Evolutionary conservation across 1,140 invertebrate genomes (phyloP).

Genomic region (Drosophila orena): DNA sequence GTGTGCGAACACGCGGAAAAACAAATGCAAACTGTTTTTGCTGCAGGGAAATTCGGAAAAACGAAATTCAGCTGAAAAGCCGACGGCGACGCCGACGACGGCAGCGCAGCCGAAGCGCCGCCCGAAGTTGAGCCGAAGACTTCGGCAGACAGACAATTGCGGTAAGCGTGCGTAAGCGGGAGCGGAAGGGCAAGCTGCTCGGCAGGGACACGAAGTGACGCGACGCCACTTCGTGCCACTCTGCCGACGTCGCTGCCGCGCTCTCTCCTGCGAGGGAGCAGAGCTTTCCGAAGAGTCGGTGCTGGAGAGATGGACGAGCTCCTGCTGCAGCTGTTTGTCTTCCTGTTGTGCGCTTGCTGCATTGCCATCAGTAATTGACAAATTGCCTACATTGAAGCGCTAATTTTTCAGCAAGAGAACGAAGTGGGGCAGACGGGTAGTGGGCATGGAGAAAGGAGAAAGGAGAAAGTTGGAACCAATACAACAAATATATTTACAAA

Average conservation of each 20-base stretch:
- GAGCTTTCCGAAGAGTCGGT: constrained; percentile 20
- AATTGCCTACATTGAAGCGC: constrained; percentile 46
- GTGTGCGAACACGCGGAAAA: constrained; percentile 85
- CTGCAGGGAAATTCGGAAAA: constrained; percentile 59
- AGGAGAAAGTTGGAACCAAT: background rate
- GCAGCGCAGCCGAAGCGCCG: constrained; percentile 20
- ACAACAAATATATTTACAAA: background rate
- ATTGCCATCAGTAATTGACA: constrained; percentile 46
- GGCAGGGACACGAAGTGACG: background rate
- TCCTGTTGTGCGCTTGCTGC: constrained; percentile 27
- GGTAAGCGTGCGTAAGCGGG: constrained; percentile 39
- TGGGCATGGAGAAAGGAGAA: no score
- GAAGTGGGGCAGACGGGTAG: background rate
- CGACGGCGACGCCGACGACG: constrained; percentile 26
- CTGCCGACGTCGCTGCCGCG: constrained; percentile 8
- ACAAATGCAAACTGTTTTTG: constrained; percentile 85
- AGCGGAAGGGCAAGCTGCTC: constrained; percentile 46
- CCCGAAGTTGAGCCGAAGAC: constrained; percentile 7
- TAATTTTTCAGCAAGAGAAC: constrained; percentile 27
- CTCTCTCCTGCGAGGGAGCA: constrained; percentile 14
- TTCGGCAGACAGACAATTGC: constrained; percentile 19
- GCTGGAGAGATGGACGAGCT: background rate
- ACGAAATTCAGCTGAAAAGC: constrained; percentile 31
- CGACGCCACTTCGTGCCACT: constrained; percentile 14
- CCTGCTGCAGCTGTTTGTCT: constrained; percentile 22